phyloP scores from a whole-genome alignment of 2,797 vertebrate species.

The Malacoraja senta region DNA sequence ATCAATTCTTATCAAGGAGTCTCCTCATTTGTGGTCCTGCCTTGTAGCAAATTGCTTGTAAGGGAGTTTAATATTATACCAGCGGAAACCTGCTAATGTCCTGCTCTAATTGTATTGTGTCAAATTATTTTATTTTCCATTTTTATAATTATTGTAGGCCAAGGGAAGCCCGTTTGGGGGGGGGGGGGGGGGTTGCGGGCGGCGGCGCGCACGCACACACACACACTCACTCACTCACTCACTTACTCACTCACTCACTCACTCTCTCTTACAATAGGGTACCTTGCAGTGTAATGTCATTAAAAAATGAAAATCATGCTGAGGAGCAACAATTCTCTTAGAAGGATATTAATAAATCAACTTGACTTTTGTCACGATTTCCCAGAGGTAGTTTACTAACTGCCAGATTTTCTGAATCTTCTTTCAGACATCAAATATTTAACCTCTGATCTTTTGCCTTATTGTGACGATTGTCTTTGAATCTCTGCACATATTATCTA shows the following conservation, averaged over 20 bases:
- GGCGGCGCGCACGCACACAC: too few relatives aligned
- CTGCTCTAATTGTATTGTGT: neutral
- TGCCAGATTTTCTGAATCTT: neutral
- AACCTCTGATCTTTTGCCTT: neutral
- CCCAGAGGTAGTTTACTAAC: neutral
- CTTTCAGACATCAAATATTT: neutral
- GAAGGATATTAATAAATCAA: neutral
- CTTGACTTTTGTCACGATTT: neutral
- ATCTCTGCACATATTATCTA: neutral
- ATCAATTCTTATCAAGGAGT: neutral
- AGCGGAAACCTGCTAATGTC: neutral
- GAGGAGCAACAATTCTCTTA: neutral
- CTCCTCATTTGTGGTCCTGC: neutral
- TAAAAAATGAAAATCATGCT: neutral
- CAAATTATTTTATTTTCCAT: neutral
- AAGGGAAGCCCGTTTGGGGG: too few relatives aligned
- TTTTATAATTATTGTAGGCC: neutral
- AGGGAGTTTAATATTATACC: neutral
- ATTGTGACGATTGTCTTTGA: neutral
- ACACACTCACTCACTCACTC: too few relatives aligned
- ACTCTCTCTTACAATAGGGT: neutral
- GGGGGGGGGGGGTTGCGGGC: too few relatives aligned
- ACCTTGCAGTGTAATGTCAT: neutral
- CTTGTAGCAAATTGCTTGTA: neutral
- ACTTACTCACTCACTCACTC: too few relatives aligned